Evolutionary conservation across 2,113 vertebrate genomes (phyloP).

Genomic region (Oceanites oceanicus): DNA sequence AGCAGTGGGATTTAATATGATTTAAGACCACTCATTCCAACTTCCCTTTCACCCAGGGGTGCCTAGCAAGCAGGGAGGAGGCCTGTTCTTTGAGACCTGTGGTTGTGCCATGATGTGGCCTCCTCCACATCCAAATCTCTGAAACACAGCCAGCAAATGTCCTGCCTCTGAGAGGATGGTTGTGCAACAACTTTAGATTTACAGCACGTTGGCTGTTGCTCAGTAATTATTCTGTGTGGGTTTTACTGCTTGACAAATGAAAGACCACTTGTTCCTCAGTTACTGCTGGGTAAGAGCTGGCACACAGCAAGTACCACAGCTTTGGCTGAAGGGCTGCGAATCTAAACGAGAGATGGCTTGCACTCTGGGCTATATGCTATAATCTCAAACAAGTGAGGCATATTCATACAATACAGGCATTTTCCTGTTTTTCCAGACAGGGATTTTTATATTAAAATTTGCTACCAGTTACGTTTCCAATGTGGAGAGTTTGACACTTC

Average conservation of each 20-base stretch:
- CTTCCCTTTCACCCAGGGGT: neutral
- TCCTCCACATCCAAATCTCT: neutral
- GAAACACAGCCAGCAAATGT: neutral
- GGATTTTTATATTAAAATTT: neutral
- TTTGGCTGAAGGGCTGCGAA: neutral
- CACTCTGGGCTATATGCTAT: neutral
- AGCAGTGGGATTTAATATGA: neutral
- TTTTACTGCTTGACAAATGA: slow-evolving; percentile 38
- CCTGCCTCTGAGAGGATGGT: neutral
- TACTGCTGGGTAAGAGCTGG: slow-evolving; percentile 44
- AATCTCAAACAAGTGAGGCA: neutral
- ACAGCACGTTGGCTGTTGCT: slow-evolving; percentile 21
- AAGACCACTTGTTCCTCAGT: slow-evolving; percentile 12
- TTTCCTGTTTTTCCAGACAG: neutral
- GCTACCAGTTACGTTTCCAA: neutral
- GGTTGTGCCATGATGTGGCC: neutral
- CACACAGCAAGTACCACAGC: neutral
- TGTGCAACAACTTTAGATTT: slow-evolving; percentile 24
- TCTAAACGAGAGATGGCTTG: neutral
- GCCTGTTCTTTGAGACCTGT: neutral
- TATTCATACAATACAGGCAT: neutral
- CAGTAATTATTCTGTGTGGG: slow-evolving; percentile 18
- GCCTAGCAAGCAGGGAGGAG: neutral
- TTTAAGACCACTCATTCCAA: neutral
- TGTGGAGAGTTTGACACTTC: neutral